Percentiles rank a stretch among this genome's conserved stretches.
Evolutionary conservation across 92 coral and sea anemone genomes (phyloP).

Genomic region (Anthopleura xanthogrammica): DNA sequence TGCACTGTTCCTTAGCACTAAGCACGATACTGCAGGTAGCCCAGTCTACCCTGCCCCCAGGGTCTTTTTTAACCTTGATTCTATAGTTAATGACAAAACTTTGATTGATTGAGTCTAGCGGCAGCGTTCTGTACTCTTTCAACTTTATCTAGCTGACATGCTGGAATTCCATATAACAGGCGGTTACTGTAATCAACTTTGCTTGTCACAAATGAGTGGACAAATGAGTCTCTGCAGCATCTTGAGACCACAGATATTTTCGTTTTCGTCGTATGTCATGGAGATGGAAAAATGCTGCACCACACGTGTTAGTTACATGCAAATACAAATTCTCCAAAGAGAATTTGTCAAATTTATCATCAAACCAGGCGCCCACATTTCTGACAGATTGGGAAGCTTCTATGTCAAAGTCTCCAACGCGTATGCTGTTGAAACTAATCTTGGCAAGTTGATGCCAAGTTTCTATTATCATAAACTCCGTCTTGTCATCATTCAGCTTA

Average conservation of each 20-base stretch:
- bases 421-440: conserved; percentile 21
- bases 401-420: conserved; percentile 33
- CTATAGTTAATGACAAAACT: conserved; percentile 35
- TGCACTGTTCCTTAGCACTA: too few species aligned
- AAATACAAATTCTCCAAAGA: conserved; percentile 13
- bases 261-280: conserved; percentile 12
- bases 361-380: conserved; percentile 36
- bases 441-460: conserved; percentile 30
- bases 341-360: conserved; percentile 1
- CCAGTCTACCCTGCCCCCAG: too few species aligned
- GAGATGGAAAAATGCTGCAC: conserved; percentile 26
- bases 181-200: conserved; percentile 31
- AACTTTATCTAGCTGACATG: conserved; percentile 30
- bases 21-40: too few species aligned
- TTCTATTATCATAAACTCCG: conserved; percentile 34
- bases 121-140: conserved; percentile 44
- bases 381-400: conserved; percentile 31
- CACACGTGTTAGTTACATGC: conserved; percentile 7
- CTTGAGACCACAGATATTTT: conserved; percentile 22
- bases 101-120: conserved; percentile 17
- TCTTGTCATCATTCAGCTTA: conserved; percentile 17
- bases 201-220: conserved; percentile 27
- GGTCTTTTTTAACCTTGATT: conserved; percentile 25
- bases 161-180: conserved; percentile 29
- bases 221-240: conserved; percentile 29